Evolutionary conservation across 2,888 invertebrate species (phyloP).

Genomic region (Thyatira batis): DNA sequence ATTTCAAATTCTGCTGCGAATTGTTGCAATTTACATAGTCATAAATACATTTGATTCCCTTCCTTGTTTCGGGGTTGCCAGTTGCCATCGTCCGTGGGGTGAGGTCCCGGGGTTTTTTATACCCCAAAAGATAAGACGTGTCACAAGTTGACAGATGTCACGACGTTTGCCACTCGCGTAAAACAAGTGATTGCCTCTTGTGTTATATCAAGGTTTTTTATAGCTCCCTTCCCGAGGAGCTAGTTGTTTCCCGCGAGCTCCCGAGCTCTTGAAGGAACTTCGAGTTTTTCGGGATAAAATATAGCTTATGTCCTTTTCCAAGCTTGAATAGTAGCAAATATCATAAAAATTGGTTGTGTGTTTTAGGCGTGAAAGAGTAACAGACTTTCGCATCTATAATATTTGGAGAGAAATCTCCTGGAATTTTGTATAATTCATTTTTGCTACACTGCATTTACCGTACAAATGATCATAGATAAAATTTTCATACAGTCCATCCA

Average conservation of each 20-base stretch:
- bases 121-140: slow-evolving; percentile 70
- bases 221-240: slow-evolving; percentile 13
- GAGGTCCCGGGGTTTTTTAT: slow-evolving; percentile 60
- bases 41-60: slow-evolving; percentile 76
- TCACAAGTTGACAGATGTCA: slow-evolving; percentile 77
- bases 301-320: too few relatives aligned
- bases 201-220: slow-evolving; percentile 11
- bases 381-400: too few relatives aligned
- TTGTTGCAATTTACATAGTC: slow-evolving; percentile 78
- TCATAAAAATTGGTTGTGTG: too few relatives aligned
- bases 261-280: too few relatives aligned
- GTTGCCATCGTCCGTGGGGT: slow-evolving; percentile 41
- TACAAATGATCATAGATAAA: too few relatives aligned
- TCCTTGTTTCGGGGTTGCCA: slow-evolving; percentile 41
- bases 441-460: too few relatives aligned
- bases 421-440: too few relatives aligned
- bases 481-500: too few relatives aligned
- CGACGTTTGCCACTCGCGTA: slow-evolving; percentile 60
- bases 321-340: too few relatives aligned
- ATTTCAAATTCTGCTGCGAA: slow-evolving; percentile 57
- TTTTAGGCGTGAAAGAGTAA: too few relatives aligned
- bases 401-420: too few relatives aligned
- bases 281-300: too few relatives aligned
- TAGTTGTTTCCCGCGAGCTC: not conserved
- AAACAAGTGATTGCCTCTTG: slow-evolving; percentile 59